Evolutionary conservation across 2,888 invertebrate genomes (phyloP), one percentile per base, ranked within the genome.

Genomic region (Neuroscelio doddi): DNA sequence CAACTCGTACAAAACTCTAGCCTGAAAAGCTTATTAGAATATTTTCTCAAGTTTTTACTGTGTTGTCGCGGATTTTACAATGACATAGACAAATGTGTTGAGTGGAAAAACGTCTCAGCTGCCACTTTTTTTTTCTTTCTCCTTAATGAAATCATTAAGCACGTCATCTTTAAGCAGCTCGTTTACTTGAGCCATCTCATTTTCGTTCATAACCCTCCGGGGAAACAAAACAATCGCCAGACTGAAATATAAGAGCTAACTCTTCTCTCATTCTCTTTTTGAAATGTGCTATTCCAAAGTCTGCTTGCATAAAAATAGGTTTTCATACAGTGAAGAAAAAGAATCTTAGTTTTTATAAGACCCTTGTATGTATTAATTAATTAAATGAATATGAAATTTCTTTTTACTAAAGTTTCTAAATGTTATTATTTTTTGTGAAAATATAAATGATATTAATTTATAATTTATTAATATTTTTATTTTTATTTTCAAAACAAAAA

Each of bases 141-240:
- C 71, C 46, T 70, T 78, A 77, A 78, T 77, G 77, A 78, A 78
- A 77, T 71, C 74, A 78, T 79, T 78, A 77, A 75, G 77, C 70
- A 63, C 71, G 68, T 68, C 70, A 67, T 71, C 70, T 71, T 71
- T 69, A 69, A 67, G 59, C 59, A 61, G 63, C 72, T 70, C 73
- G 70, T 74, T 74, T 70, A 73, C 69, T 56, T 67, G 36, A 61
- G 49, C 73, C 69, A 75, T 78, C 73, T 74, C 72, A 77, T 74
- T 74, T 77, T 75, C 70, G 66, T 77, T 69, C 63, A 50, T 58
- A 56, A 71, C 68, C 68, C 71, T 62, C 53, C n/a, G 46, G 44
- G 59, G 57, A 64, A 59, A 38, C 26, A 46, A 51, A 64, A 64
- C 58, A 58, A 64, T 59, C 47, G 51, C 56, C 34, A 17, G n/a